Conservation (phyloP, 2,113 vertebrate species). For the Nycticorax nycticorax region DNA sequence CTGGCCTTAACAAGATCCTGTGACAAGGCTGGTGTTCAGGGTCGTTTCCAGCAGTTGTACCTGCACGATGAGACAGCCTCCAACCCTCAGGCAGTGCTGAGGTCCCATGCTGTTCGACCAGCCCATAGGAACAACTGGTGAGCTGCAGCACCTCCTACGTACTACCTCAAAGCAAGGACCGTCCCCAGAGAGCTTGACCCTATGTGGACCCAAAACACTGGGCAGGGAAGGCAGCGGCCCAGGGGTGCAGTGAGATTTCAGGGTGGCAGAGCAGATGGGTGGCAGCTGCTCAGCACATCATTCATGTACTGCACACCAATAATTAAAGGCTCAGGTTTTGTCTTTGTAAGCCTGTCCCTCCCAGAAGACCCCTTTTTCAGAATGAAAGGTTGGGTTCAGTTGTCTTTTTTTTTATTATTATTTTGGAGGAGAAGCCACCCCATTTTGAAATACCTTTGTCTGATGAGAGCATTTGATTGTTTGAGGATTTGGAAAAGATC, state of each 20-base stretch:
- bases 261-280: neutral
- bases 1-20: neutral
- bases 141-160: neutral
- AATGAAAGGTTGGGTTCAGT: neutral
- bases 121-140: rapidly evolving
- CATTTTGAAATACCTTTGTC: neutral
- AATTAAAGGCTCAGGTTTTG: neutral
- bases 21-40: neutral
- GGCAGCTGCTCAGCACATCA: rapidly evolving
- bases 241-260: neutral
- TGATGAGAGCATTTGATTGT: neutral
- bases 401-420: neutral
- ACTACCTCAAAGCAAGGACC: neutral
- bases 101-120: neutral
- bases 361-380: neutral
- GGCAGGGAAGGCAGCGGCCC: neutral
- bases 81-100: neutral
- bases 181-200: neutral
- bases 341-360: neutral
- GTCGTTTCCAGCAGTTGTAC: neutral
- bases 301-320: neutral
- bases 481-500: neutral
- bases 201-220: rapidly evolving
- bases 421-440: neutral
- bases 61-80: neutral